Evolutionary conservation across 1,140 invertebrate genomes (phyloP).

Genomic region (Drosophila kikkawai): DNA sequence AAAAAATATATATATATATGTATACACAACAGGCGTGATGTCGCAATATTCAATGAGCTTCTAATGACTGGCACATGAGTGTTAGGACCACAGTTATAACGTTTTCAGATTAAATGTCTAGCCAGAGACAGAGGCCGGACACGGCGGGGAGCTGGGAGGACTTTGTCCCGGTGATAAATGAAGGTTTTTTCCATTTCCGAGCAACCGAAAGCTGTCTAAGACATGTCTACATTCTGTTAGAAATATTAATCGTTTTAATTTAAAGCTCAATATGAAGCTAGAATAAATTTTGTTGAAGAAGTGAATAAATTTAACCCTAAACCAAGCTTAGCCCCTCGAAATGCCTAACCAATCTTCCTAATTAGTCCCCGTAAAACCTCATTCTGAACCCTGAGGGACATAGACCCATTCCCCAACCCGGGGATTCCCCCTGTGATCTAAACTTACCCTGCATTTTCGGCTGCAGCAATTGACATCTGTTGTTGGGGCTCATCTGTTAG

Average conservation of each 20-base stretch:
- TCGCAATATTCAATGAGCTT: conserved; percentile 74
- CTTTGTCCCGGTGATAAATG: conserved; percentile 33
- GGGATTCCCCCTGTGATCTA: not conserved
- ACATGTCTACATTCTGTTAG: conserved; percentile 1
- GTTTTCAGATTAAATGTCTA: conserved; percentile 49
- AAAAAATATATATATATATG: not conserved
- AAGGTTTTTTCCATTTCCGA: conserved; percentile 20
- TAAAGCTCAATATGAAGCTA: not conserved
- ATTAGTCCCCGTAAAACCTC: conserved; percentile 14
- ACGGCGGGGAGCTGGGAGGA: not conserved
- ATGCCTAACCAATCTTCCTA: conserved; percentile 5
- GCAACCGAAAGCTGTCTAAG: not conserved
- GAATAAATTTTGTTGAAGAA: not conserved
- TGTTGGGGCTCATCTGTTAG: conserved; percentile 85
- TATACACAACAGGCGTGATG: conserved; percentile 52
- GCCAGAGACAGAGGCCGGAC: conserved; percentile 17
- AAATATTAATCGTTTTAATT: not conserved
- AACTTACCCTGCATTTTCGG: conserved; percentile 88
- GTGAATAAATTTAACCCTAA: not conserved
- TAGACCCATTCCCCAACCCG: not conserved
- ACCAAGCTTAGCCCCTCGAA: not conserved
- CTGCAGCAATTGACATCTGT: conserved; percentile 88
- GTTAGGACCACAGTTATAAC: conserved; percentile 35
- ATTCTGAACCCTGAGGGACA: not conserved
- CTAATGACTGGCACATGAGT: conserved; percentile 69